phyloP scores from a whole-genome alignment of 35 echinoderm and acorn worm species.

The Apostichopus japonicus region DNA sequence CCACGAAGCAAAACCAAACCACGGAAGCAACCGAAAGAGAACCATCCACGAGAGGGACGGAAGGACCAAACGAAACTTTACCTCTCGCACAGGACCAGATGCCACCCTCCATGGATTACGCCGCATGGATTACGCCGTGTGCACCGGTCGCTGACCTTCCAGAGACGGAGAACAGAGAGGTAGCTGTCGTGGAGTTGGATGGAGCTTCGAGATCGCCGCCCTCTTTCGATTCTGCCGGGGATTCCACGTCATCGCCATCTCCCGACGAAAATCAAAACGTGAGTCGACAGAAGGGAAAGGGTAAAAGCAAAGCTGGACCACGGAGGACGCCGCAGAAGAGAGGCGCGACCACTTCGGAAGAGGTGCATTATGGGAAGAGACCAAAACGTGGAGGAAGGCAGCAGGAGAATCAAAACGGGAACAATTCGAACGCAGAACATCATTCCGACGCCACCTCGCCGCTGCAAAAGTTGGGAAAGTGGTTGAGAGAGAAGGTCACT shows the following conservation, averaged over 20 bases:
- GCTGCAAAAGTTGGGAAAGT: constrained; percentile 31
- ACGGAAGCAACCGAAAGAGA: background rate
- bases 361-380: background rate
- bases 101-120: background rate
- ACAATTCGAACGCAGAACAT: background rate
- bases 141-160: no score
- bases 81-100: background rate
- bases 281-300: background rate
- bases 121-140: background rate
- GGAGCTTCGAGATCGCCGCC: background rate
- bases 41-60: background rate
- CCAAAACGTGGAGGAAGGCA: background rate
- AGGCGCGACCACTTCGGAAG: background rate
- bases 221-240: background rate
- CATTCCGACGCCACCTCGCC: background rate
- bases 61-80: background rate
- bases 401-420: background rate
- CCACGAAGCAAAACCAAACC: background rate
- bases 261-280: background rate
- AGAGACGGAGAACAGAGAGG: no score
- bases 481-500: constrained; percentile 26
- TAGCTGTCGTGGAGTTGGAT: background rate
- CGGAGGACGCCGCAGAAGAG: background rate
- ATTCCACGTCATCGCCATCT: background rate
- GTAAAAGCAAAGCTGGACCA: background rate